Evolutionary conservation across 2,888 invertebrate genomes (phyloP), one percentile per base, ranked within the genome.

Genomic region (Sussaba pulchella): DNA sequence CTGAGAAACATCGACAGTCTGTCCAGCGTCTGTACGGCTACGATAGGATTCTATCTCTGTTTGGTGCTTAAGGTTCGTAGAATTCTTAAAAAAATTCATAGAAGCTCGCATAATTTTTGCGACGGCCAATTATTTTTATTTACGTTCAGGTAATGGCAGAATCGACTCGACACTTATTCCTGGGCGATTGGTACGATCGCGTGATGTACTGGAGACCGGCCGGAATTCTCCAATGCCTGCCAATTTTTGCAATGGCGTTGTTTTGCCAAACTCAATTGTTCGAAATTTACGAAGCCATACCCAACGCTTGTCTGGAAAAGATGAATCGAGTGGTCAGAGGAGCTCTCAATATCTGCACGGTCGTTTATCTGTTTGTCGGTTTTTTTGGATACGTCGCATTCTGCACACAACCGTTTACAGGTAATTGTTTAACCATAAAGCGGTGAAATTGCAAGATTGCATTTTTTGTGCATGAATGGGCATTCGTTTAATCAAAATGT

Each of bases 211-310:
- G 98, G 98, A 94, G 95, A 86, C 96, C 97, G 0, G 94, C 96
- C 0, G 99, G 99, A 0, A 93, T 98, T 76, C 93, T 99, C 64
- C 98, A 98, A 87, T 98, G 98, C 90, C 94, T 99, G 83, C 99
- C 99, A 0, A 99, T 99, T 86, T 98, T 99, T 92, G 97, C 98
- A 10, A 98, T 99, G 96, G 98, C 99, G 0, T 93, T 99, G 71
- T 98, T 98, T 83, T 99, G 99, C 93, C 99, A 99, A 93, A 98
- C 99, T 95, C 98, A 98, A 92, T 92, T 98, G 39, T 98, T 98
- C 92, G 98, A 98, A 91, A 97, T 99, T 84, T 98, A 98, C 90
- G 98, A 98, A 87, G 96, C 97, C 0, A 94, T 98, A 57, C 96
- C 97, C 0, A 97, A 98, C 85, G 95, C 97, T 6, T 96, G 97